These are phyloP conservation scores for Melinaea marsaeus DNA, from an alignment of 2,888 invertebrate species.

Conservation along the genomic window DNA sequence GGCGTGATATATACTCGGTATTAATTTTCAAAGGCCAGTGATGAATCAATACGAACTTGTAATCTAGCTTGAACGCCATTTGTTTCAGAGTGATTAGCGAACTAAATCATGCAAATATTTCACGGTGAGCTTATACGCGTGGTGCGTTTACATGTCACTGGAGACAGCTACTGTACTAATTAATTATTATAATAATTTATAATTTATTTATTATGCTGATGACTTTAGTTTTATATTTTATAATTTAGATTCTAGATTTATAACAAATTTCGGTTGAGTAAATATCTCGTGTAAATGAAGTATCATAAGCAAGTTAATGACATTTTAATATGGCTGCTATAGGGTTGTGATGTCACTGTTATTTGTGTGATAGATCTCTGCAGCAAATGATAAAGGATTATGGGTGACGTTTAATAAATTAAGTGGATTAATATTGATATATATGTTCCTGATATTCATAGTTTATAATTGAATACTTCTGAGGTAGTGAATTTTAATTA, in stretches of 20 bases:
- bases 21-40: background rate
- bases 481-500: too few relatives aligned
- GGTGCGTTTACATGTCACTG: too few relatives aligned
- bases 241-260: background rate
- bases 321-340: slow-evolving; percentile 31
- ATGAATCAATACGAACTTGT: too few relatives aligned
- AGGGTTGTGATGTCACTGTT: slow-evolving; percentile 6
- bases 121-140: too few relatives aligned
- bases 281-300: slow-evolving; percentile 16
- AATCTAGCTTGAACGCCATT: too few relatives aligned
- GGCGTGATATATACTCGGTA: too few relatives aligned
- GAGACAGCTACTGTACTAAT: too few relatives aligned
- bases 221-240: background rate
- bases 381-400: slow-evolving; percentile 4
- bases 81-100: too few relatives aligned
- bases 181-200: too few relatives aligned
- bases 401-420: slow-evolving; percentile 4
- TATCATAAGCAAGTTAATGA: slow-evolving; percentile 31
- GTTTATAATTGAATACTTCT: background rate
- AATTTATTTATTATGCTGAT: too few relatives aligned
- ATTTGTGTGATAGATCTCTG: slow-evolving; percentile 10
- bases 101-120: too few relatives aligned
- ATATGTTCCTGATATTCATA: background rate
- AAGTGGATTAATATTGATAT: background rate
- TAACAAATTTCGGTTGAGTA: slow-evolving; percentile 11